These are phyloP conservation scores for Drosophila kanapiae DNA, from an alignment of 1,140 invertebrate genomes.

Conservation along the genomic window DNA sequence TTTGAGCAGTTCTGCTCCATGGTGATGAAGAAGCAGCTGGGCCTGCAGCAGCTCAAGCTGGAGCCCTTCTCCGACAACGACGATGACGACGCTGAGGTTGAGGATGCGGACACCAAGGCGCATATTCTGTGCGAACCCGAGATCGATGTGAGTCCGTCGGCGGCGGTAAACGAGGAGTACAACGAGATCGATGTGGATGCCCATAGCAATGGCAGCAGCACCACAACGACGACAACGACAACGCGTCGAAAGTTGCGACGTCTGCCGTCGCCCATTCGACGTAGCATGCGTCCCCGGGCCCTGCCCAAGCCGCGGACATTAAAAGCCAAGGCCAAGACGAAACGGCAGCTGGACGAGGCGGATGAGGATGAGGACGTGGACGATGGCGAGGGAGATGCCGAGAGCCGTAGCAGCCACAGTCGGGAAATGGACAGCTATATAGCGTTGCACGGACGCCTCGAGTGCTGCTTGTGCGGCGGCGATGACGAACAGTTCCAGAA, in stretches of 20 bases:
- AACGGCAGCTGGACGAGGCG: constrained; percentile 15
- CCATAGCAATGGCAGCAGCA: constrained; percentile 1
- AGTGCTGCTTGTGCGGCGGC: constrained; percentile 36
- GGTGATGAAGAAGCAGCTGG: constrained; percentile 50
- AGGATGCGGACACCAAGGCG: constrained; percentile 31
- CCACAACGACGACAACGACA: not conserved
- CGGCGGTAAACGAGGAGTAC: constrained; percentile 23
- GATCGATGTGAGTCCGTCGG: constrained; percentile 41
- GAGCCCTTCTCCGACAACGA: constrained; percentile 38
- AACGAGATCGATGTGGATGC: constrained; percentile 43
- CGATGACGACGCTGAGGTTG: not conserved
- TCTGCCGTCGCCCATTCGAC: constrained; percentile 21
- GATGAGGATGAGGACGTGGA: constrained; percentile 13
- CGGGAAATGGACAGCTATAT: constrained; percentile 47
- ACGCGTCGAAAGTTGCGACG: constrained; percentile 14
- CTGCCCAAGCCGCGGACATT: not conserved
- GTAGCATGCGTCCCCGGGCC: constrained; percentile 28
- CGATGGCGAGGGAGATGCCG: not conserved
- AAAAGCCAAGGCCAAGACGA: constrained; percentile 29
- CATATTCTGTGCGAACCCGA: constrained; percentile 48
- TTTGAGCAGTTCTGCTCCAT: constrained; percentile 48
- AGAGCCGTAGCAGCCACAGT: constrained; percentile 17
- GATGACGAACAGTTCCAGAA: constrained; percentile 22
- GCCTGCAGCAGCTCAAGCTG: constrained; percentile 37
- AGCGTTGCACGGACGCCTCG: constrained; percentile 33